Conservation (phyloP, 2,888 invertebrate genomes). For the Galerucella pusilla region DNA sequence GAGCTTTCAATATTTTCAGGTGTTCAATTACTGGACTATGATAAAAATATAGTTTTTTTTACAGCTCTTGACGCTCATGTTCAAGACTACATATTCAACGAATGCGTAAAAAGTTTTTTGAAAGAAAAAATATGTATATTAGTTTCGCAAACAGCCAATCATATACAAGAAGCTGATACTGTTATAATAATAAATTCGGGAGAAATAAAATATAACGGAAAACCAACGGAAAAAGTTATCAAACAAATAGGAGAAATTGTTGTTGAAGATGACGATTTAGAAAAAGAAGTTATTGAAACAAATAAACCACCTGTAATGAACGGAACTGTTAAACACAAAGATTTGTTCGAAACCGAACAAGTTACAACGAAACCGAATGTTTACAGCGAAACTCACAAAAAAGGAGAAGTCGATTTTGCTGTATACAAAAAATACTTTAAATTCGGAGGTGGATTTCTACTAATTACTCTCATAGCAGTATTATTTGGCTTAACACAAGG, state of each 20-base stretch:
- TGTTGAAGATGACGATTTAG: constrained; percentile 44
- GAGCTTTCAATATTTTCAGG: too few relatives aligned
- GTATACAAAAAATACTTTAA: constrained; percentile 55
- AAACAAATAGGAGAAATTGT: constrained; percentile 76
- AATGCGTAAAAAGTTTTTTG: constrained; percentile 73
- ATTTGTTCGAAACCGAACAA: constrained; percentile 42
- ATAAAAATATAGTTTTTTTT: neutral
- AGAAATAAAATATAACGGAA: constrained; percentile 70
- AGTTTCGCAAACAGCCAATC: constrained; percentile 77
- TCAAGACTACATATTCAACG: constrained; percentile 84
- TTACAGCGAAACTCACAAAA: constrained; percentile 55
- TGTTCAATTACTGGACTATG: neutral
- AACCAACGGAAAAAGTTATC: constrained; percentile 75
- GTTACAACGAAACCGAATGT: constrained; percentile 42
- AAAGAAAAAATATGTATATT: constrained; percentile 76
- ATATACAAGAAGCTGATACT: constrained; percentile 66
- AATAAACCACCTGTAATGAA: constrained; percentile 57
- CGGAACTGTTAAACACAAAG: constrained; percentile 51
- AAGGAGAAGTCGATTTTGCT: constrained; percentile 53
- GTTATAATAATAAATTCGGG: constrained; percentile 62
- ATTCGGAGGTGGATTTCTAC: constrained; percentile 50
- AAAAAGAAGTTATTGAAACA: constrained; percentile 61
- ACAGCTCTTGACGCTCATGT: constrained; percentile 88
- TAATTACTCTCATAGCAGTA: constrained; percentile 49
- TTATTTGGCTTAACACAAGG: constrained; percentile 53